Conservation (phyloP, 2,888 invertebrate genomes). For the Mimachlamys varia region DNA sequence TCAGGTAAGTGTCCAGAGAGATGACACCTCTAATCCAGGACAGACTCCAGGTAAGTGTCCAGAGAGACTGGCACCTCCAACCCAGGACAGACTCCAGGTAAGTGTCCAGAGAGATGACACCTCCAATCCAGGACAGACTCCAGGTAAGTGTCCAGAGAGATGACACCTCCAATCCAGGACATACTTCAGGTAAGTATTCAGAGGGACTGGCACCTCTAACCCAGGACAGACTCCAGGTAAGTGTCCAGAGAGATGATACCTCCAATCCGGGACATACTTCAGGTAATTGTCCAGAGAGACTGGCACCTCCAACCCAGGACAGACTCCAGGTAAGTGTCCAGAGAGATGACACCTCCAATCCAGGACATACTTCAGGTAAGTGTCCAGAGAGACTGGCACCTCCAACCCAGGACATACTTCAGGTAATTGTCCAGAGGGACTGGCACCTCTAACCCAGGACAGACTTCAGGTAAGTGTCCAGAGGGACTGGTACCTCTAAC, state of each 20-base stretch:
- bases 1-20: neutral
- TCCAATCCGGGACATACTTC: neutral
- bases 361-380: neutral
- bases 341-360: too few relatives aligned
- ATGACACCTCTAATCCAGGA: neutral
- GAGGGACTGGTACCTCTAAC: too few relatives aligned
- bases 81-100: neutral
- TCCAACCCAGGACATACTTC: neutral
- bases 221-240: neutral
- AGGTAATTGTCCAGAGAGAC: too few relatives aligned
- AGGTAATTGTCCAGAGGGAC: neutral
- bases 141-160: neutral
- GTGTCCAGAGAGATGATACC: too few relatives aligned
- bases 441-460: neutral
- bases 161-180: neutral
- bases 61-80: too few relatives aligned
- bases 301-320: neutral
- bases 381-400: too few relatives aligned
- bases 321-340: neutral
- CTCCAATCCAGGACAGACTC: neutral
- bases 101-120: too few relatives aligned
- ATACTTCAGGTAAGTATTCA: neutral
- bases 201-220: neutral
- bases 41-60: neutral
- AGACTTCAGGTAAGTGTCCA: neutral